Base-by-base conservation (phyloP, 2,888 invertebrate species). In the Hylaea fasciaria region DNA sequence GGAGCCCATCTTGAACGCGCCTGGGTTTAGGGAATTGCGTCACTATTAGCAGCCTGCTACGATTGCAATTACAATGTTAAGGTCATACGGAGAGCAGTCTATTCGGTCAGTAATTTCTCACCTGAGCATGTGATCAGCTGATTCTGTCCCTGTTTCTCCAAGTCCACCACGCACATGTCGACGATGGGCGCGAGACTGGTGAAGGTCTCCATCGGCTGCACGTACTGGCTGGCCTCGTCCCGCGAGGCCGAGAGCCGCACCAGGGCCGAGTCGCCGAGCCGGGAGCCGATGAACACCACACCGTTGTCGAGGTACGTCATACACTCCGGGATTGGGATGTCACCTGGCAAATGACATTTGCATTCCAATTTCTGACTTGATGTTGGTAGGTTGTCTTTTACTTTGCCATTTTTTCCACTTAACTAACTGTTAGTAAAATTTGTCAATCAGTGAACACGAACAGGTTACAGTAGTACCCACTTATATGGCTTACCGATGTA, bases 291-390 rank as follows among this genome's bases (percentile, higher is more conserved):
- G 82, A 97, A 99, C 28, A 99, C 95, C 9, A 99, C 99, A 10
- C 99, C 98, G 87, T 99, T 99, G 89, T 99, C 99, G 65, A 99
- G 92, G 86, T 99, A 99, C 0, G 98, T 98, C 81, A 99, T 96
- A 80, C 98, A 98, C 84, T 99, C 99, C 0, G 99, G 98, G 63
- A 98, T 98, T 5, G 97, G 97, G 54, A 97, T 96, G 86, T 97
- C 97, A 16, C 96, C 96, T 95, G 77, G 0, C 40, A 58, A 13
- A 37, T 37, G n/a, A 37, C 12, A 12, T 3, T 4, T 12, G n/a
- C 12, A n/a, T 4, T 37, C 2, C 7, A 1, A 10, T 3, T 37
- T 12, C 1, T 37, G 1, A 12, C 12, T 12, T 37, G 3, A n/a
- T n/a, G n/a, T n/a, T n/a, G n/a, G n/a, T n/a, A n/a, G n/a, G n/a